phyloP scores from a whole-genome alignment of 2,888 invertebrate species.

The Teleiodes luculella region DNA sequence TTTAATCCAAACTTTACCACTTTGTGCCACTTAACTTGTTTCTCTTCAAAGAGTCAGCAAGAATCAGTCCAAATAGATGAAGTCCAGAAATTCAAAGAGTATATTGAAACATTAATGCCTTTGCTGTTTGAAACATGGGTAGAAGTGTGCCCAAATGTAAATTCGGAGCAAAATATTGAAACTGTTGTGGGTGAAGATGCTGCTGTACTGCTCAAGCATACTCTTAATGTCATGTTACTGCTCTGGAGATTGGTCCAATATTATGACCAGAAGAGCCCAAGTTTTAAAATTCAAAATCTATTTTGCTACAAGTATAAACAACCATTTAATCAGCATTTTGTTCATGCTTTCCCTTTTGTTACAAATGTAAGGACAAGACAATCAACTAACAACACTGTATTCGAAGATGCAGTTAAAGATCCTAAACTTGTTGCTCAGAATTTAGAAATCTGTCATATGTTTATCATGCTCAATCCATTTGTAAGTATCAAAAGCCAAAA shows the following conservation, averaged over 20 bases:
- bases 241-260: constrained; percentile 72
- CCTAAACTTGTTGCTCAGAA: constrained; percentile 56
- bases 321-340: constrained; percentile 76
- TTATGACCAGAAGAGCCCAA: constrained; percentile 50
- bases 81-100: constrained; percentile 76
- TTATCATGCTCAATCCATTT: constrained; percentile 65
- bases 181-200: constrained; percentile 81
- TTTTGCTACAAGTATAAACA: constrained; percentile 75
- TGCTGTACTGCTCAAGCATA: constrained; percentile 79
- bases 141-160: constrained; percentile 82
- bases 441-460: constrained; percentile 64
- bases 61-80: constrained; percentile 54
- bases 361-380: constrained; percentile 60
- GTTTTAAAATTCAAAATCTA: constrained; percentile 61
- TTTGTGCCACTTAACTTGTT: constrained; percentile 58
- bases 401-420: constrained; percentile 57
- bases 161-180: constrained; percentile 57
- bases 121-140: constrained; percentile 91
- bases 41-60: constrained; percentile 60
- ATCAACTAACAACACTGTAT: constrained; percentile 31
- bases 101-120: constrained; percentile 84
- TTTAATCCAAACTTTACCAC: constrained; percentile 51
- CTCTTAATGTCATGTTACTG: constrained; percentile 80
- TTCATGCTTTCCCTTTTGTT: constrained; percentile 79
- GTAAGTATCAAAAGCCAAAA: constrained; percentile 55